A percentile compares a stretch with the other conserved stretches of the same genome.
Evolutionary conservation across 2,797 vertebrate genomes (phyloP).

Genomic region (Sphenopsis melanotis): DNA sequence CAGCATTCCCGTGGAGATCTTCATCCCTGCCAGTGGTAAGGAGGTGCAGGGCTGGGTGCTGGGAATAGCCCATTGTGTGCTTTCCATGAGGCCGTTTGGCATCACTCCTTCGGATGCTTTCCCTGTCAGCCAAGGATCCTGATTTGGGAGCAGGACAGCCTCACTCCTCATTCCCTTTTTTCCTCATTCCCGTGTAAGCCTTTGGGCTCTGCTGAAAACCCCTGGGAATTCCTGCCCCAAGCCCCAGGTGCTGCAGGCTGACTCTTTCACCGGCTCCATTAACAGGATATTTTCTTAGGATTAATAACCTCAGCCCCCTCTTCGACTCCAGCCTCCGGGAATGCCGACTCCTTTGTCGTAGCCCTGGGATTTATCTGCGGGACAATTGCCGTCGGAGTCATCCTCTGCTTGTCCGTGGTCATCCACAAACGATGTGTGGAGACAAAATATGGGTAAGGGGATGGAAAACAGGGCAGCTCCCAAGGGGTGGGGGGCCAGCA

Average conservation of each 20-base stretch:
- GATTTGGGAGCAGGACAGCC: not conserved
- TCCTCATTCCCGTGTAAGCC: fast-evolving
- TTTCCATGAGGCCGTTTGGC: not conserved
- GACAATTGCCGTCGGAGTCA: slow-evolving; percentile 75
- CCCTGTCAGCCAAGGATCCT: not conserved
- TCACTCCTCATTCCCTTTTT: not conserved
- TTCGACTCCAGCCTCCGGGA: slow-evolving; percentile 75
- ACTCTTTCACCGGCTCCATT: not conserved
- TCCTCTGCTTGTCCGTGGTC: slow-evolving; percentile 79
- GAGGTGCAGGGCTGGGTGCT: not conserved
- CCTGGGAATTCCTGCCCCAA: not conserved
- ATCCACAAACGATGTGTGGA: slow-evolving; percentile 77
- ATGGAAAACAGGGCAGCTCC: not conserved
- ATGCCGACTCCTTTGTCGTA: slow-evolving; percentile 71
- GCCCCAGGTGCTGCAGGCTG: not conserved
- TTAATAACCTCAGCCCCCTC: slow-evolving; percentile 74
- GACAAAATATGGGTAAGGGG: slow-evolving; percentile 83
- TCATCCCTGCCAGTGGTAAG: slow-evolving; percentile 81
- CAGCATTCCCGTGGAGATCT: slow-evolving; percentile 77
- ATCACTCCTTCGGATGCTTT: not conserved
- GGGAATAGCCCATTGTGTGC: fast-evolving
- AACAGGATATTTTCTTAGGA: slow-evolving; percentile 56
- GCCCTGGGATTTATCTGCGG: slow-evolving; percentile 81
- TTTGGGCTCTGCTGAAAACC: not conserved
- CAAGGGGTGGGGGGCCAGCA: not conserved